These are phyloP conservation scores for Archivesica marissinica DNA, from an alignment of 1,140 invertebrate genomes.

Conservation along the genomic window DNA sequence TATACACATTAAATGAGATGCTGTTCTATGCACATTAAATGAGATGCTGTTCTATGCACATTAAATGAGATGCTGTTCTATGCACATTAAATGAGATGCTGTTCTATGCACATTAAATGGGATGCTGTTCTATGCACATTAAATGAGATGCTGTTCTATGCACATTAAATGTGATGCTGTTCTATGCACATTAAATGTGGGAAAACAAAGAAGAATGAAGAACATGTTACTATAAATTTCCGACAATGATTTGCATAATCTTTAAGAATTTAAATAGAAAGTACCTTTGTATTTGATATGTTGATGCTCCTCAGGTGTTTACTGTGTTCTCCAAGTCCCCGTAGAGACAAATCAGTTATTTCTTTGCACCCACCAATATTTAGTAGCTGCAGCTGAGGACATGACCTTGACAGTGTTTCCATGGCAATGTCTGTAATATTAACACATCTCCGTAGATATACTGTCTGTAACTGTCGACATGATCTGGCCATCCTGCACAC, in stretches of 20 bases:
- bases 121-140: no score
- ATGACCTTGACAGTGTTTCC: conserved; percentile 68
- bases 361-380: conserved; percentile 75
- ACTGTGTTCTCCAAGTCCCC: conserved; percentile 69
- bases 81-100: no score
- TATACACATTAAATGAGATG: no score
- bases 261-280: no score
- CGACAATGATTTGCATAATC: background rate
- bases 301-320: conserved; percentile 71
- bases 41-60: no score
- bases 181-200: no score
- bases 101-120: no score
- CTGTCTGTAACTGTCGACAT: conserved; percentile 73
- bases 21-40: no score
- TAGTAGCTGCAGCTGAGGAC: conserved; percentile 72
- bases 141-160: no score
- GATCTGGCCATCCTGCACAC: conserved; percentile 64
- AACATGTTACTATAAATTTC: background rate
- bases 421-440: conserved; percentile 76
- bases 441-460: conserved; percentile 75
- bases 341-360: conserved; percentile 70
- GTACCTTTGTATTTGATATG: conserved; percentile 70
- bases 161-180: no score
- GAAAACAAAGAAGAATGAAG: background rate
- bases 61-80: no score